Evolutionary conservation across 1,140 invertebrate species (phyloP).

Genomic region (Mercenaria mercenaria): DNA sequence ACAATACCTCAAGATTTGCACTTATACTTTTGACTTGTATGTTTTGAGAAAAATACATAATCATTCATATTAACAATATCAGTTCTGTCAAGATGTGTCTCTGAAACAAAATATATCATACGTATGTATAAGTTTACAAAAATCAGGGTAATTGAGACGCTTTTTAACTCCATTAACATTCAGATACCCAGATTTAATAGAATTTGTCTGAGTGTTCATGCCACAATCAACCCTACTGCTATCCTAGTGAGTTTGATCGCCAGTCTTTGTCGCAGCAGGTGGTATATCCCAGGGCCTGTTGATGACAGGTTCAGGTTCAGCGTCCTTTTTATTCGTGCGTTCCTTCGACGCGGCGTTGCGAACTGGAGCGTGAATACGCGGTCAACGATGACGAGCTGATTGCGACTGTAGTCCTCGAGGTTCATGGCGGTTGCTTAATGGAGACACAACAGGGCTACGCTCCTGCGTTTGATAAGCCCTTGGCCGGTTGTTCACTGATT

Average conservation of each 20-base stretch:
- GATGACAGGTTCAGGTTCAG: too few relatives aligned
- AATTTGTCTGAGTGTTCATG: too few relatives aligned
- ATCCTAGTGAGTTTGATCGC: too few relatives aligned
- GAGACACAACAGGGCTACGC: too few relatives aligned
- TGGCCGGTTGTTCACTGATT: too few relatives aligned
- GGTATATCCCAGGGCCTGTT: too few relatives aligned
- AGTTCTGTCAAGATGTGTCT: background rate
- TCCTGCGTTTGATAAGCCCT: too few relatives aligned
- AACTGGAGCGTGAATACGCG: background rate
- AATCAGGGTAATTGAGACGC: background rate
- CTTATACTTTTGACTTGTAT: background rate
- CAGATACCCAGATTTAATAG: background rate
- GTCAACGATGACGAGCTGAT: background rate
- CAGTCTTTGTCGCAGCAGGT: too few relatives aligned
- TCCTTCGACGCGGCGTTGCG: too few relatives aligned
- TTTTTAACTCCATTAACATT: background rate
- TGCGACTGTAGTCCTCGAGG: background rate
- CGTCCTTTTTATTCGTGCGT: too few relatives aligned
- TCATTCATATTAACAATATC: background rate
- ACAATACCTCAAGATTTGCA: too few relatives aligned
- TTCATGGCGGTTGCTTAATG: background rate
- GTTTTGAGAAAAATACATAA: background rate
- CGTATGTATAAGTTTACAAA: background rate
- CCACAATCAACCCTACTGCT: too few relatives aligned
- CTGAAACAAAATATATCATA: slow-evolving; percentile 19